Percentiles rank a stretch among this genome's conserved stretches.
These are phyloP conservation scores for Zygaena filipendulae DNA, from an alignment of 2,888 invertebrate genomes.

Conservation along the genomic window DNA sequence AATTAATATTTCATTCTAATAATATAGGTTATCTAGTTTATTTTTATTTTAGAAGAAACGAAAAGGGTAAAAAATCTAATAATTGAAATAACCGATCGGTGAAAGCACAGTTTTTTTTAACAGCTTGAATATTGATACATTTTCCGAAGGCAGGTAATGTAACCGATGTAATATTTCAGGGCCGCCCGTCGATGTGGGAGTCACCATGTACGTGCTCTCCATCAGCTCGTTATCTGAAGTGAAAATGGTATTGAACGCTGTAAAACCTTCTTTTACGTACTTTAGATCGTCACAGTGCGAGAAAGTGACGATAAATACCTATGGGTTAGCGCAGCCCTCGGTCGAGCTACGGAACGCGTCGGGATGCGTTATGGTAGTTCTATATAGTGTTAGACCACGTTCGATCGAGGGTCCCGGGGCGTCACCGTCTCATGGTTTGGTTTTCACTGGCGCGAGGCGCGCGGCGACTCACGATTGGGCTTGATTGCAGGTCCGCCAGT, in stretches of 20 bases:
- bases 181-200: conserved; percentile 81
- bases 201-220: conserved; percentile 85
- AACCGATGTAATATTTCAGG: conserved; percentile 67
- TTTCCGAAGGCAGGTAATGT: too few species aligned
- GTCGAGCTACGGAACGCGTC: conserved; percentile 29
- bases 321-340: conserved; percentile 29
- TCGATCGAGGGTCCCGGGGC: conserved; percentile 31
- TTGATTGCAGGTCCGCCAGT: conserved; percentile 93
- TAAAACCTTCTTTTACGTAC: conserved; percentile 35
- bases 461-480: conserved; percentile 64
- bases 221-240: conserved; percentile 87
- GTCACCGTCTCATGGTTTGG: conserved; percentile 40
- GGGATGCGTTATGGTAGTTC: too few species aligned
- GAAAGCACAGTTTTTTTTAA: too few species aligned
- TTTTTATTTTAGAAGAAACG: too few species aligned
- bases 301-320: conserved; percentile 20
- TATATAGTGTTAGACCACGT: conserved; percentile 20
- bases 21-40: too few species aligned
- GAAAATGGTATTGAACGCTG: conserved; percentile 74
- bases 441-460: conserved; percentile 39
- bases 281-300: conserved; percentile 32
- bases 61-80: too few species aligned
- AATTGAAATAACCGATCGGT: too few species aligned
- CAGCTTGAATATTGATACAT: too few species aligned
- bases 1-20: too few species aligned